phyloP scores from a whole-genome alignment of 2,797 vertebrate genomes.

The Chelon labrosus region DNA sequence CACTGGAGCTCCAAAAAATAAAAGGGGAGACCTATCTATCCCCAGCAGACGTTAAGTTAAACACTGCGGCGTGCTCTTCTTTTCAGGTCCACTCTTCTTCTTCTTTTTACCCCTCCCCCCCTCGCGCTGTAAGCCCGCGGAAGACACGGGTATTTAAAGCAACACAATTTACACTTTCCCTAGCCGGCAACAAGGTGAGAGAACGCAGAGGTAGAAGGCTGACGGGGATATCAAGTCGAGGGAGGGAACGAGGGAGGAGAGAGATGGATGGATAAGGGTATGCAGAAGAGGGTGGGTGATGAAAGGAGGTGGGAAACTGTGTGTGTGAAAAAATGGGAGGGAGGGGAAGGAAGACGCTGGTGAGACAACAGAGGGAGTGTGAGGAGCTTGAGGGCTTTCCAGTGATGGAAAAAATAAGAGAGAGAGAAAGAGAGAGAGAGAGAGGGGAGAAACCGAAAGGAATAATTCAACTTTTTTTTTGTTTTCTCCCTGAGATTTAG shows the following conservation, averaged over 20 bases:
- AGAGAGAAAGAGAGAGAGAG: too few species aligned
- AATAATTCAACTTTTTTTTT: conserved; percentile 1
- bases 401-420: not conserved
- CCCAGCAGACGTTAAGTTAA: conserved; percentile 63
- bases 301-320: conserved; percentile 44
- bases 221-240: conserved; percentile 45
- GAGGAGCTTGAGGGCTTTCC: conserved; percentile 31
- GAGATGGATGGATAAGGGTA: conserved; percentile 47
- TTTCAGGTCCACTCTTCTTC: conserved; percentile 29
- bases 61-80: conserved; percentile 54
- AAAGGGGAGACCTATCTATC: conserved; percentile 67
- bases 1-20: conserved; percentile 33
- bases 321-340: not conserved
- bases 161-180: conserved; percentile 82
- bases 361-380: conserved; percentile 39
- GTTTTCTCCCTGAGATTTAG: too few species aligned
- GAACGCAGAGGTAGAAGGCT: conserved; percentile 48
- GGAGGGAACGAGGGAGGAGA: conserved; percentile 6
- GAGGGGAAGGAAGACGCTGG: conserved; percentile 9
- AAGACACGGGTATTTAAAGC: conserved; percentile 84
- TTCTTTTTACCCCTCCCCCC: not conserved
- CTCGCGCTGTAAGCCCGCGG: conserved; percentile 57
- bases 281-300: conserved; percentile 50
- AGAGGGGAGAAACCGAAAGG: not conserved
- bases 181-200: conserved; percentile 61